Conservation (phyloP, 2,888 invertebrate species). For the Malthinus seriepunctatus region DNA sequence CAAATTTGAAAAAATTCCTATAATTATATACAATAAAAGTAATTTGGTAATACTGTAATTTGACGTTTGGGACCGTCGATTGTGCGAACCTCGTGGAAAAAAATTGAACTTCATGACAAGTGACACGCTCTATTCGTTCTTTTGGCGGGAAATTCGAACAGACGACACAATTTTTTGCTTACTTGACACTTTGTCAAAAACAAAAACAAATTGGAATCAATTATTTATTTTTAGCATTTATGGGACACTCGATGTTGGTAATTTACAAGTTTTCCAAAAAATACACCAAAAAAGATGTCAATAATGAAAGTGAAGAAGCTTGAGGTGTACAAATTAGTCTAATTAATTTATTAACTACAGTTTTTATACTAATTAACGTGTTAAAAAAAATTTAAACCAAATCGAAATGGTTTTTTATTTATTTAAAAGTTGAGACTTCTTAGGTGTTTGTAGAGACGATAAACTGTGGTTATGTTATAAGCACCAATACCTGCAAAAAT, state of each 20-base stretch:
- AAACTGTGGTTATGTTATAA: conserved; percentile 46
- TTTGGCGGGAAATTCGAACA: no score
- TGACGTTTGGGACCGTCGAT: no score
- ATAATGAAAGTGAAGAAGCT: background rate
- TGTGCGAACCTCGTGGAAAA: no score
- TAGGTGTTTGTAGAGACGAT: conserved; percentile 47
- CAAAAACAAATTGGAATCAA: background rate
- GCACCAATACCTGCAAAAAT: conserved; percentile 46
- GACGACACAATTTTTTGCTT: no score
- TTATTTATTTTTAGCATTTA: background rate
- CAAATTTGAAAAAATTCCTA: no score
- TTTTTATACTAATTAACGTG: background rate
- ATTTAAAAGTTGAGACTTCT: conserved; percentile 49
- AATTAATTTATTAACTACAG: background rate
- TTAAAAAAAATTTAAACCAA: background rate
- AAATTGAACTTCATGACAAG: no score
- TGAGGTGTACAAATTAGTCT: background rate
- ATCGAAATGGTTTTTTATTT: background rate
- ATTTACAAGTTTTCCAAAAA: background rate
- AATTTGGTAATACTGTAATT: no score
- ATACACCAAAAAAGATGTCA: background rate
- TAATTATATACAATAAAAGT: no score
- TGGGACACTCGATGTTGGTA: conserved; percentile 4
- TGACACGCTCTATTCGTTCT: no score
- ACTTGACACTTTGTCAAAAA: no score